Base-by-base conservation (phyloP, 2,113 vertebrate genomes). In the Ovibos moschatus region DNA sequence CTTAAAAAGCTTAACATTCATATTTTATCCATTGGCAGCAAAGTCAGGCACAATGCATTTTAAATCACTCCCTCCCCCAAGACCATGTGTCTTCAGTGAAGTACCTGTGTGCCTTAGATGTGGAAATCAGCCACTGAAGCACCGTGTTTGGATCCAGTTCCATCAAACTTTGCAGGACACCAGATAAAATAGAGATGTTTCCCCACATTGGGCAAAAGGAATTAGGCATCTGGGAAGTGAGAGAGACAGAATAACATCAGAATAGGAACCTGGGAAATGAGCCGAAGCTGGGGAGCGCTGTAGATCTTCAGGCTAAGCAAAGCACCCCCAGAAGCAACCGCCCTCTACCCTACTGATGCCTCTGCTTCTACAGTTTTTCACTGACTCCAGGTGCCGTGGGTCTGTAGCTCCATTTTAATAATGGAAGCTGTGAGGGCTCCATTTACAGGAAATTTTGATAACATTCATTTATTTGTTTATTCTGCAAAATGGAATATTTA, bases 401-500 rank as follows among this genome's bases (percentile, higher is more conserved):
- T 2, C 51, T 86, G 1, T 43, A 87, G 28, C 15, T 82, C 10
- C 15, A n/a, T 88, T 94, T 79, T 45, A 71, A 76, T 82, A 51
- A 57, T 57, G 62, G 17, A 95, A 60, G 9, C 33, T 78, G 19
- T 33, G 28, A 28, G 28, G 7, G 4, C 30, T 53, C 16, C 16
- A 89, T 51, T 55, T 57, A 57, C 11, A 62, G 40, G 36, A 94
- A 82, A 43, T 78, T 19, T 95, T 71, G 23, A 36, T 40, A 87
- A 27, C 47, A 94, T 74, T 53, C 55, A 79, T 33, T 86, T 57
- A 43, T 82, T 79, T 96, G 67, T 87, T 53, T 60, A 36, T 60
- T 82, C 62, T 96, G 88, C 82, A 92, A 89, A 74, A 89, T 86
- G 16, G 4, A 40, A 58, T 97, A 33, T 67, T 89, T 84, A 78